Evolutionary conservation across 2,888 invertebrate species (phyloP).

Genomic region (Megalurothrips usitatus): DNA sequence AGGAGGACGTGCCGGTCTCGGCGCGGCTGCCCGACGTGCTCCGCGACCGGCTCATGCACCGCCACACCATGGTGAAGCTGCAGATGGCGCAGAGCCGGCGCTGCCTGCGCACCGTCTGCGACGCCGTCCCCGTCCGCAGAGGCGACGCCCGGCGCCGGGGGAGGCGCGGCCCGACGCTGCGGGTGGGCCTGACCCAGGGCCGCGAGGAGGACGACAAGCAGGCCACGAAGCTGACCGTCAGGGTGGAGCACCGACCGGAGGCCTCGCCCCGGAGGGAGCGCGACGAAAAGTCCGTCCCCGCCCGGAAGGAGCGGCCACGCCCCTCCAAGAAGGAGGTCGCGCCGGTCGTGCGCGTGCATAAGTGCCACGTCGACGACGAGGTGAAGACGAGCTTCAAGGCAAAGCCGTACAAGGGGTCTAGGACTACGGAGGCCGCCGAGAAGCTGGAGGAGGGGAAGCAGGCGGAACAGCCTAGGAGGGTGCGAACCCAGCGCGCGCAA

Average conservation of each 20-base stretch:
- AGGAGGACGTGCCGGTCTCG: neutral
- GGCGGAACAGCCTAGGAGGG: neutral
- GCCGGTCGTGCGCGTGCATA: neutral
- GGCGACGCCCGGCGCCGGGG: neutral
- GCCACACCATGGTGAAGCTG: conserved; percentile 12
- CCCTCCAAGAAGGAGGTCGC: neutral
- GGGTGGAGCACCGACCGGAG: neutral
- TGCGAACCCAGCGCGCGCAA: neutral
- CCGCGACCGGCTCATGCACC: neutral
- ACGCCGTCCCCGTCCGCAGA: neutral
- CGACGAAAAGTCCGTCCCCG: neutral
- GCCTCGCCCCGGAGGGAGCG: neutral
- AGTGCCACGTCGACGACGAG: conserved; percentile 12
- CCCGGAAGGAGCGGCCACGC: neutral
- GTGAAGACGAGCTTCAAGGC: neutral
- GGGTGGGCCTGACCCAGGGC: neutral
- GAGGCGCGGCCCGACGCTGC: neutral
- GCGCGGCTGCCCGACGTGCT: neutral
- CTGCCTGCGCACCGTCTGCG: neutral
- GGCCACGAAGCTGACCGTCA: neutral
- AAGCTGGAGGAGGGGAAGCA: neutral
- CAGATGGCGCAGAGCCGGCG: neutral
- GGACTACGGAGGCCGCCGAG: neutral
- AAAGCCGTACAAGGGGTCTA: neutral
- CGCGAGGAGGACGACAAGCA: neutral